Evolutionary conservation across 2,888 invertebrate species (phyloP), one percentile per base, ranked within the genome.

Genomic region (Tuta absoluta): DNA sequence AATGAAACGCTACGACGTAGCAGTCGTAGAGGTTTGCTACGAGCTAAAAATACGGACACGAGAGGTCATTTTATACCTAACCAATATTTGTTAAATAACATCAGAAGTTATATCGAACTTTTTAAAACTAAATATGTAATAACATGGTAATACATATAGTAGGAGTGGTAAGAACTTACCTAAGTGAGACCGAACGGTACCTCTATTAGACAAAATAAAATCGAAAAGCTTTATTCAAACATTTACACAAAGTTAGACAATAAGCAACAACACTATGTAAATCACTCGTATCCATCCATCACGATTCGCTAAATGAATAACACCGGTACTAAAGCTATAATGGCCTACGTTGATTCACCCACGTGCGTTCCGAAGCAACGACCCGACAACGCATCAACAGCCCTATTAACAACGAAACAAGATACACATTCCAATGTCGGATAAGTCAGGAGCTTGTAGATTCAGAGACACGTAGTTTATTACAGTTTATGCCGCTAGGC

Each of bases 281-380:
- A 81, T 81, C 73, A 81, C 77, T 77, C 72, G 70, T 71, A 80
- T 76, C 75, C 75, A 77, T 82, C 79, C 71, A 85, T 83, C 83
- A 83, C 76, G 73, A 79, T 85, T 86, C 78, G 87, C 87, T 83
- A 86, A 87, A 90, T 87, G 87, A 87, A 88, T 86, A 86, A 85
- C 83, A 82, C 77, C 72, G 71, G 77, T 81, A 77, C 77, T 89
- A 87, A 89, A 89, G 73, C 81, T 70, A 84, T 85, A 85, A 86
- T 81, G 75, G 81, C 74, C 75, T 70, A 73, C 75, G 75, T 78
- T 75, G 74, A 80, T 82, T 85, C 87, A 84, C 86, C 87, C 87
- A 89, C 89, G 87, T 87, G 87, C 77, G 71, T 67, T 48, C 23
- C 14, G 28, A 17, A 23, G n/a, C 45, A 11, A 45, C 2, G 24